A percentile compares a stretch with the other conserved stretches of the same genome.
These are phyloP conservation scores for Equus quagga DNA, from an alignment of 2,113 vertebrate species.

Conservation along the genomic window DNA sequence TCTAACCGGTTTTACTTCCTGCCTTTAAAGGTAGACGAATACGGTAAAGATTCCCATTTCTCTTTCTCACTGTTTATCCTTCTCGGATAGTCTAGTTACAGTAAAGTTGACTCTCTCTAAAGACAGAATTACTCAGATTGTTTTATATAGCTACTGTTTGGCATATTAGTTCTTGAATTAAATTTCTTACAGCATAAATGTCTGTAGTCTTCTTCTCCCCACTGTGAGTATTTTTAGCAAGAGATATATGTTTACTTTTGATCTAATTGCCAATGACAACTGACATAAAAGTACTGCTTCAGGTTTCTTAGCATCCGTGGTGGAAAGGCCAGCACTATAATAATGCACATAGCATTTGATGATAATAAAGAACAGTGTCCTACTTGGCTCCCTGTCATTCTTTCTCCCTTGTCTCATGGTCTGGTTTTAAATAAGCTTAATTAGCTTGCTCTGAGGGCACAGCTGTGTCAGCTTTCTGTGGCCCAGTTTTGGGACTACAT, in stretches of 20 bases:
- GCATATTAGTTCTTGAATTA: slow-evolving; percentile 52
- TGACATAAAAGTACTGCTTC: neutral
- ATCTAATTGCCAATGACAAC: neutral
- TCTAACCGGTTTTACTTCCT: neutral
- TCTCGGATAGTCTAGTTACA: neutral
- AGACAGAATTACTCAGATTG: neutral
- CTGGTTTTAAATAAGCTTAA: slow-evolving; percentile 55
- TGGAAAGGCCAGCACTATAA: neutral
- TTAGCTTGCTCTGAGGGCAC: slow-evolving; percentile 7
- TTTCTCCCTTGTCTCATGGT: neutral
- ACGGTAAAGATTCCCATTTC: neutral
- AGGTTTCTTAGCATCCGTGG: neutral
- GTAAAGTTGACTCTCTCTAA: slow-evolving; percentile 3
- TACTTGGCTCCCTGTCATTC: neutral
- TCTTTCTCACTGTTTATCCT: neutral
- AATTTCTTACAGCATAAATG: slow-evolving; percentile 44
- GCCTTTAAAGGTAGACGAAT: neutral
- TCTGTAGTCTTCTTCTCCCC: neutral
- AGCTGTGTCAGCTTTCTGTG: slow-evolving; percentile 46
- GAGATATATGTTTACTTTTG: slow-evolving; percentile 17
- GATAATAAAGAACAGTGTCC: neutral
- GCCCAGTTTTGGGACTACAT: slow-evolving; percentile 10
- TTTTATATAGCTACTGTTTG: neutral
- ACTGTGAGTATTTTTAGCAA: slow-evolving; percentile 47
- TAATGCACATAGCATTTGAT: neutral